Evolutionary conservation across 2,888 invertebrate species (phyloP), one percentile per base, ranked within the genome.

Genomic region (Eristalis tenax): DNA sequence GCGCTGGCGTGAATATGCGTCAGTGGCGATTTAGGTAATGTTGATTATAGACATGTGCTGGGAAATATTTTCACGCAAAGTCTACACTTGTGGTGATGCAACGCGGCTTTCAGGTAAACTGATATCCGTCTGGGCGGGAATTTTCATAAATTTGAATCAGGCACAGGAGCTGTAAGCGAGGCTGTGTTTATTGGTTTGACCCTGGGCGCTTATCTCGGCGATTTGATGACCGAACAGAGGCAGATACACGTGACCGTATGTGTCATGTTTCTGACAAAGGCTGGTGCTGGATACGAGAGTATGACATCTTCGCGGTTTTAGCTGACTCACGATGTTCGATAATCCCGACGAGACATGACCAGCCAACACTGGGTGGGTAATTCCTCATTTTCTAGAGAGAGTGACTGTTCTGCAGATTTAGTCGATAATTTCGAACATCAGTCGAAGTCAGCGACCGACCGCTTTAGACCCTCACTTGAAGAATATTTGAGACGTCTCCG

Each of bases 11-110:
- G 35, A 56, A 32, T 35, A 59, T 57, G 76, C 56, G 64, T 43
- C 78, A 70, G 40, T 78, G 71, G 40, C 40, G 40, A 78, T 56
- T 70, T 77, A 38, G 69, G 69, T 77, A 63, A 70, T 69, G 43
- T 56, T 69, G 63, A 18, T 28, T 18, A 32, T 26, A 15, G 63
- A 77, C 63, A 70, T 69, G 61, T 70, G 77, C 35, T 11, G 43
- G 43, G 32, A 22, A 18, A 32, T 32, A 43, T 63, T 18, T 63
- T 57, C 28, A 28, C 50, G 23, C 23, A 64, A 4, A 10, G 38
- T 26, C 35, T 18, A 15, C n/a, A 15, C 43, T 10, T 15, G 40
- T 22, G 22, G 4, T 64, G 64, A 74, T 74, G 35, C 26, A 64
- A 57, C 26, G 28, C 18, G 26, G 15, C 40, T 50, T 50, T 38